These are phyloP conservation scores for Mustela lutreola DNA, from an alignment of 2,113 vertebrate species.

Conservation along the genomic window DNA sequence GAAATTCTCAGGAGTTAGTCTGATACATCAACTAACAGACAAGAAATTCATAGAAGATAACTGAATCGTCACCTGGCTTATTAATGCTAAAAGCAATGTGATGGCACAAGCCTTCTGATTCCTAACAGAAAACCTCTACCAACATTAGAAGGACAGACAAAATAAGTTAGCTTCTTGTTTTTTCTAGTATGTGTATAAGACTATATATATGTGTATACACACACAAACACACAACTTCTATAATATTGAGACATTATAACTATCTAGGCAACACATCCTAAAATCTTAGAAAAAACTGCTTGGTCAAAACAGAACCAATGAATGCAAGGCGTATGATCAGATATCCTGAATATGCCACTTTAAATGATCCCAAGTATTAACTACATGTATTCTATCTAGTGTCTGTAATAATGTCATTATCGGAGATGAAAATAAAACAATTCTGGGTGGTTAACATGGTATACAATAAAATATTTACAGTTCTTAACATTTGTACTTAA, in stretches of 20 bases:
- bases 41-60: neutral
- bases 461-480: constrained; percentile 60
- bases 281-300: constrained; percentile 45
- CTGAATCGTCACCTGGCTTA: neutral
- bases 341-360: constrained; percentile 26
- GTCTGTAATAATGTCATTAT: constrained; percentile 8
- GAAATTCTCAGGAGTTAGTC: neutral
- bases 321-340: neutral
- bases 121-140: neutral
- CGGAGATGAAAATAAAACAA: constrained; percentile 63
- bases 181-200: neutral
- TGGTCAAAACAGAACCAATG: neutral
- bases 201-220: too few relatives aligned
- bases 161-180: neutral
- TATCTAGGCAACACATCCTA: neutral
- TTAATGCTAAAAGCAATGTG: constrained; percentile 5
- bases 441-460: constrained; percentile 42
- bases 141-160: neutral
- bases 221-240: neutral
- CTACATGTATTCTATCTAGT: constrained; percentile 33
- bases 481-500: constrained; percentile 53
- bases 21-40: neutral
- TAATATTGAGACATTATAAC: constrained; percentile 34
- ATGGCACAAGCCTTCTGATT: neutral
- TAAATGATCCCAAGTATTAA: constrained; percentile 51